phyloP scores from a whole-genome alignment of 2,113 vertebrate genomes.

The Oncorhynchus keta region DNA sequence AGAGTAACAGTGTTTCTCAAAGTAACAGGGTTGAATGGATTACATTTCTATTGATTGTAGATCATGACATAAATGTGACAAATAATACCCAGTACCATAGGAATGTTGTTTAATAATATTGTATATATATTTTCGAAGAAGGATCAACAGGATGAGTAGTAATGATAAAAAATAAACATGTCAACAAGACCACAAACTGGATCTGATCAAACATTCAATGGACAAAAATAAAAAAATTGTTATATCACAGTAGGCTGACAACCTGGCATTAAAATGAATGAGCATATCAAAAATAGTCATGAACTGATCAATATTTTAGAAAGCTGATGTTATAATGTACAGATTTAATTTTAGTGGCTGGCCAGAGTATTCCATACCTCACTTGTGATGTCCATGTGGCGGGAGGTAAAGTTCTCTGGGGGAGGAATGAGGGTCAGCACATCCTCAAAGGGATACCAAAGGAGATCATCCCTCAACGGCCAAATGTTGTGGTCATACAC shows the following conservation, averaged over 20 bases:
- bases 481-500: conserved; percentile 10
- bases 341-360: conserved; percentile 9
- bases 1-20: conserved; percentile 1
- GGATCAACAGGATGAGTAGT: no score
- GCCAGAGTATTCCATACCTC: conserved; percentile 15
- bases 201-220: no score
- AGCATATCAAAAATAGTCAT: conserved; percentile 5
- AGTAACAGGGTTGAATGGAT: conserved; percentile 8
- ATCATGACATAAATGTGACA: background rate
- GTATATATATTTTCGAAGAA: background rate
- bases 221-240: no score
- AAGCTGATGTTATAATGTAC: conserved; percentile 9
- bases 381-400: conserved; percentile 8
- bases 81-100: conserved; percentile 9
- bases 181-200: no score
- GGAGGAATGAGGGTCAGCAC: conserved; percentile 4
- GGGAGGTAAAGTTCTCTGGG: conserved; percentile 3
- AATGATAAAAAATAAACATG: no score
- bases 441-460: conserved; percentile 16
- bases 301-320: conserved; percentile 12
- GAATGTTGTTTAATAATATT: background rate
- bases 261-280: background rate
- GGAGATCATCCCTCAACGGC: background rate
- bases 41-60: conserved; percentile 7
- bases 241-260: no score